Evolutionary conservation across 2,113 vertebrate species (phyloP).

Genomic region (Nannobrachium achirus): DNA sequence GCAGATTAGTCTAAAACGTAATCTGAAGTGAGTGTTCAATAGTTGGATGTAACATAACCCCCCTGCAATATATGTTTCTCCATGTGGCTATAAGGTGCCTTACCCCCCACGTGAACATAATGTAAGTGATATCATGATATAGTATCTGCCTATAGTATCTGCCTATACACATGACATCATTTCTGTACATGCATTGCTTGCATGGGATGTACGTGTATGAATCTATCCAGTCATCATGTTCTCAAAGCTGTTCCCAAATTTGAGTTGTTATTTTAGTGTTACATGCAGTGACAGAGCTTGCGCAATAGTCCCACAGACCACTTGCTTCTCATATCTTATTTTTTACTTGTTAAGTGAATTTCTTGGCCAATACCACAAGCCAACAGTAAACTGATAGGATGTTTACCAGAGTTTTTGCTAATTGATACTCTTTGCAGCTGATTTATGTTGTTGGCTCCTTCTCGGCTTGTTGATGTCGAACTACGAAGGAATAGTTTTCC

Average conservation of each 20-base stretch:
- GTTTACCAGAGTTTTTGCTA: background rate
- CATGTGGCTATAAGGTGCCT: too few species aligned
- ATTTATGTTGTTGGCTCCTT: background rate
- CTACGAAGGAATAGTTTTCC: background rate
- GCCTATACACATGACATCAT: too few species aligned
- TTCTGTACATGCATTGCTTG: too few species aligned
- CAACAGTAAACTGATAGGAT: background rate
- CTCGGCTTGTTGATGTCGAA: background rate
- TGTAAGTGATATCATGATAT: too few species aligned
- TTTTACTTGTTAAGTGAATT: background rate
- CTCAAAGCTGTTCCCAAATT: background rate
- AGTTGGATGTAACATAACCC: too few species aligned
- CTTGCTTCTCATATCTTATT: background rate
- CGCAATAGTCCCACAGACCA: background rate
- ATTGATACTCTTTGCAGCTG: background rate
- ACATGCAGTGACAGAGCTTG: background rate
- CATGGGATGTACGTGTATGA: too few species aligned
- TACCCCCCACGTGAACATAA: too few species aligned
- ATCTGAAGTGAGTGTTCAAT: too few species aligned
- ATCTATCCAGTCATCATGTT: background rate
- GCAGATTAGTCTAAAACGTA: too few species aligned
- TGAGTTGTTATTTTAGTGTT: slow-evolving; percentile 1
- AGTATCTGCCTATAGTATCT: too few species aligned
- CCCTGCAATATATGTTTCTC: too few species aligned
- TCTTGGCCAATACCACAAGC: background rate